Evolutionary conservation across 2,797 vertebrate genomes (phyloP).

Genomic region (Microctenopoma stevenorrisi): DNA sequence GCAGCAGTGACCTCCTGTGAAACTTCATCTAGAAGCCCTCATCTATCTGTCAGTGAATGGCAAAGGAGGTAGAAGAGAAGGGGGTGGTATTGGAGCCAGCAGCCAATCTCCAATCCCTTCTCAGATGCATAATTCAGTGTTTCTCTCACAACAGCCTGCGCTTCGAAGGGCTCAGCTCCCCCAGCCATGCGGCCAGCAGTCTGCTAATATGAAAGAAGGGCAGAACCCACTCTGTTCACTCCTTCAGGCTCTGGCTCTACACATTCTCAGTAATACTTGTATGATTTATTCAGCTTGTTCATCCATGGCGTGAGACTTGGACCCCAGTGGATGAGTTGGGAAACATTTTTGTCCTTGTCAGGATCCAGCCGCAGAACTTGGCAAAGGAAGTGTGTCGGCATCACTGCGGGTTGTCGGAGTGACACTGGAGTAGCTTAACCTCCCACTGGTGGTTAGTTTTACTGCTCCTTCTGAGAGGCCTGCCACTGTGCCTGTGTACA

Average conservation of each 20-base stretch:
- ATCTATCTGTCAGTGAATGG: constrained; percentile 78
- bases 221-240: constrained; percentile 74
- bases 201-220: constrained; percentile 81
- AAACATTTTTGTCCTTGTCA: constrained; percentile 77
- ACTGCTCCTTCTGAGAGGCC: constrained; percentile 61
- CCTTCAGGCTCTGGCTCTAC: constrained; percentile 75
- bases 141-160: constrained; percentile 83
- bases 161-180: constrained; percentile 78
- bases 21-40: constrained; percentile 73
- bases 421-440: constrained; percentile 74
- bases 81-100: constrained; percentile 70
- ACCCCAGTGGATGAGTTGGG: constrained; percentile 69
- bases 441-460: constrained; percentile 75
- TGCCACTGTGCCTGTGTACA: constrained; percentile 49
- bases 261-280: constrained; percentile 68
- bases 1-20: constrained; percentile 70
- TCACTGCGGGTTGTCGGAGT: constrained; percentile 70
- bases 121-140: constrained; percentile 85
- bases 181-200: constrained; percentile 80
- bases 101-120: constrained; percentile 74
- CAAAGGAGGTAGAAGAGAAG: constrained; percentile 66
- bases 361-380: constrained; percentile 65
- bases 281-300: constrained; percentile 81
- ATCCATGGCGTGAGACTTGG: constrained; percentile 67
- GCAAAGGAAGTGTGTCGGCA: constrained; percentile 74